Conservation (phyloP, 2,113 vertebrate species). For the Aldabrachelys gigantea region DNA sequence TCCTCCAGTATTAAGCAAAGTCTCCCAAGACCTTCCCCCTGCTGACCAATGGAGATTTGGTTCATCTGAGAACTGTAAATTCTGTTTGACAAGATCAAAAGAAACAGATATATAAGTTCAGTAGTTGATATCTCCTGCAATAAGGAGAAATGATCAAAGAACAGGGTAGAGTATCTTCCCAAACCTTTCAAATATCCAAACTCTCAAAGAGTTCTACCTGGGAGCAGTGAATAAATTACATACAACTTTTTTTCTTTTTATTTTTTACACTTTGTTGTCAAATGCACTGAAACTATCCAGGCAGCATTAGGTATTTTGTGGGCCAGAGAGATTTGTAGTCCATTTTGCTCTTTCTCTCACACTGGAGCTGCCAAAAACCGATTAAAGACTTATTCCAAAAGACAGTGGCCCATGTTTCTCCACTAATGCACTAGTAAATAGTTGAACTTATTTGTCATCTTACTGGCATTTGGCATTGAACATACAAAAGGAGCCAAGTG, state of each 20-base stretch:
- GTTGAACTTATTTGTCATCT: slow-evolving; percentile 51
- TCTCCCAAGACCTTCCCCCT: slow-evolving; percentile 74
- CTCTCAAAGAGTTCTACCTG: slow-evolving; percentile 75
- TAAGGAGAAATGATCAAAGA: slow-evolving; percentile 80
- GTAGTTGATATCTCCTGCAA: slow-evolving; percentile 66
- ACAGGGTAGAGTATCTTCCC: slow-evolving; percentile 66
- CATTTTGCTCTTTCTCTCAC: slow-evolving; percentile 54
- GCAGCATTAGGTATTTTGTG: slow-evolving; percentile 64
- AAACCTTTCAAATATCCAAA: slow-evolving; percentile 80
- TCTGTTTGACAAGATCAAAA: slow-evolving; percentile 84
- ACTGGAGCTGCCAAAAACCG: slow-evolving; percentile 55
- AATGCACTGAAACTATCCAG: slow-evolving; percentile 70
- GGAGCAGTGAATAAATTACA: slow-evolving; percentile 80
- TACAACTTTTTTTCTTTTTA: slow-evolving; percentile 67
- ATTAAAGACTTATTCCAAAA: slow-evolving; percentile 57
- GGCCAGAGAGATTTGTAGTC: slow-evolving; percentile 64
- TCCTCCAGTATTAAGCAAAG: slow-evolving; percentile 68
- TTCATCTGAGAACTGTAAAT: slow-evolving; percentile 82
- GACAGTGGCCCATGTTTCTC: slow-evolving; percentile 8
- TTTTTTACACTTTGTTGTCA: slow-evolving; percentile 60
- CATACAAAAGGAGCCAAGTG: background rate
- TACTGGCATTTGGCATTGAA: background rate
- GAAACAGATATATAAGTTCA: slow-evolving; percentile 75
- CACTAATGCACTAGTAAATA: background rate
- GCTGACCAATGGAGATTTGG: slow-evolving; percentile 80